Evolutionary conservation across 2,888 invertebrate genomes (phyloP).

Genomic region (Yponomeuta sedellus): DNA sequence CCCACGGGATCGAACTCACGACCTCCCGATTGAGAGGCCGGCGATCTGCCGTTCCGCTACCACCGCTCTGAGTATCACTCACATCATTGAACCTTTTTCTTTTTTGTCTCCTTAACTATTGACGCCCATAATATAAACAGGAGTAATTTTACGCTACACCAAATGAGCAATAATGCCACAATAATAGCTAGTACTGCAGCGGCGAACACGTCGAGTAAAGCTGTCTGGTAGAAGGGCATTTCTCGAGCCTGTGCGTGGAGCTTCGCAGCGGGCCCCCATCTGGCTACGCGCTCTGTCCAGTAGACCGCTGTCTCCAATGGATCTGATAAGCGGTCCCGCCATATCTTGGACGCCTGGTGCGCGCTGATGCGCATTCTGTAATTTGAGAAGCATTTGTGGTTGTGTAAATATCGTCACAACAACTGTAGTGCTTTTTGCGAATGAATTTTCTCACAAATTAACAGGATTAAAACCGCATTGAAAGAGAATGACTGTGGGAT

Average conservation of each 20-base stretch:
- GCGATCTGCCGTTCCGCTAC: too few relatives aligned
- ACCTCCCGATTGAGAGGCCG: too few relatives aligned
- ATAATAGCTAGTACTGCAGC: not conserved
- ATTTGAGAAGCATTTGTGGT: constrained; percentile 20
- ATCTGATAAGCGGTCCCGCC: constrained; percentile 65
- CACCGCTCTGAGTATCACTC: too few relatives aligned
- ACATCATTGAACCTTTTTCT: constrained; percentile 10
- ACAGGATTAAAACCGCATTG: too few relatives aligned
- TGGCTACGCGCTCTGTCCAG: constrained; percentile 74
- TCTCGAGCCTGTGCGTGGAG: constrained; percentile 49
- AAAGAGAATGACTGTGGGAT: too few relatives aligned
- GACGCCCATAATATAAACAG: not conserved
- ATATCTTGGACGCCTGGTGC: constrained; percentile 61
- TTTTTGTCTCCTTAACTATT: constrained; percentile 4
- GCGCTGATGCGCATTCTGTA: constrained; percentile 64
- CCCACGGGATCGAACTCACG: too few relatives aligned
- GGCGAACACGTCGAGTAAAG: constrained; percentile 13
- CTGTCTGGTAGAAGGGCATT: constrained; percentile 29
- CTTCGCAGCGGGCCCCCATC: constrained; percentile 53
- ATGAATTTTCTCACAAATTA: too few relatives aligned
- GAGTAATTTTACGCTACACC: not conserved
- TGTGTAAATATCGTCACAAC: too few relatives aligned
- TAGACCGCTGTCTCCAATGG: constrained; percentile 76
- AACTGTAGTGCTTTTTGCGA: too few relatives aligned
- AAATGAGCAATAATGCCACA: not conserved